phyloP scores from a whole-genome alignment of 2,888 invertebrate genomes.

The Ophioninae sp. region DNA sequence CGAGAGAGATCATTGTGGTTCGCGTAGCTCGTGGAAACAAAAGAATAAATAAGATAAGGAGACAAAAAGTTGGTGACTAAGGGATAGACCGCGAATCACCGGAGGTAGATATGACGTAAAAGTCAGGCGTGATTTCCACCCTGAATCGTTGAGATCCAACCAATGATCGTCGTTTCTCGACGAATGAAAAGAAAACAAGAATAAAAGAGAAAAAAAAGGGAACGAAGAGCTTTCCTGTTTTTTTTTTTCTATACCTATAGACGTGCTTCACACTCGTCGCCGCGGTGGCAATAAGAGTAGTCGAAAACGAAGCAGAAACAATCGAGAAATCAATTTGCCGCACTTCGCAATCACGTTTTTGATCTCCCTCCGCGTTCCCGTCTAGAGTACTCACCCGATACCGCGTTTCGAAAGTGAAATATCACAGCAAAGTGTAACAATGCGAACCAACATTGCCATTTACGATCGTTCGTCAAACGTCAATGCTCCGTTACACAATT shows the following conservation, averaged over 20 bases:
- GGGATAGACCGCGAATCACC: constrained; percentile 44
- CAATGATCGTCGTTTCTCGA: constrained; percentile 17
- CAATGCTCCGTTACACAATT: constrained; percentile 9
- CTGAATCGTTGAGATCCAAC: constrained; percentile 42
- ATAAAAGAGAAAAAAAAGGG: constrained; percentile 33
- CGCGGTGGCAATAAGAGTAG: neutral
- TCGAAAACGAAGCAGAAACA: constrained; percentile 29
- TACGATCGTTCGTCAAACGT: constrained; percentile 9
- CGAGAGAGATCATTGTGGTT: constrained; percentile 34
- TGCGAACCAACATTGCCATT: constrained; percentile 20
- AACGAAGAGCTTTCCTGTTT: constrained; percentile 25
- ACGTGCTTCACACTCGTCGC: neutral
- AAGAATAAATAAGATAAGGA: constrained; percentile 58
- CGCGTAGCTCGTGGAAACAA: constrained; percentile 44
- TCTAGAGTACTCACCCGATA: neutral
- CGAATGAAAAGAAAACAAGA: neutral
- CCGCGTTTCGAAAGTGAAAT: constrained; percentile 16
- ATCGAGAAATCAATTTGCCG: constrained; percentile 51
- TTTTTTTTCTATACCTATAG: constrained; percentile 14
- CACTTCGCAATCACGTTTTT: constrained; percentile 15
- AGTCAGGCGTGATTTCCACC: constrained; percentile 25
- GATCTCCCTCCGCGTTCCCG: neutral
- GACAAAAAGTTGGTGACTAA: constrained; percentile 45
- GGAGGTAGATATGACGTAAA: constrained; percentile 6
- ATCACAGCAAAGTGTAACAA: constrained; percentile 21